Evolutionary conservation across 2,113 vertebrate species (phyloP).

Genomic region (Corythoichthys haematopterus): DNA sequence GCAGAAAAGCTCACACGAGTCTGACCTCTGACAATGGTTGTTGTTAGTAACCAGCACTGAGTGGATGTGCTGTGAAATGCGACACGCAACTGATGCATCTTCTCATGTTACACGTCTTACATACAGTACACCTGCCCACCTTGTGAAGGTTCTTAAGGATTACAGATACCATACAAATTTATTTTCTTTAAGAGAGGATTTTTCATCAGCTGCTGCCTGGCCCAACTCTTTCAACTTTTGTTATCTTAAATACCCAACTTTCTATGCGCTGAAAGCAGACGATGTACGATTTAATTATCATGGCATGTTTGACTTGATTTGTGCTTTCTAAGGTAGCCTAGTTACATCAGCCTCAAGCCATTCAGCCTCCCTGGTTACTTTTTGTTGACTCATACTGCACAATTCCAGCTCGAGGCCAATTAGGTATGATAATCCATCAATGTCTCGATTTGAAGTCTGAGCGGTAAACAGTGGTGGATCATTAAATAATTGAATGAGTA

Average conservation of each 20-base stretch:
- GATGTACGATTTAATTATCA: background rate
- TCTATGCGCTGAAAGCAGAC: background rate
- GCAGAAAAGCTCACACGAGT: conserved; percentile 1
- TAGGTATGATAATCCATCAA: background rate
- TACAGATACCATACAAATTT: background rate
- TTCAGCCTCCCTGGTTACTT: background rate
- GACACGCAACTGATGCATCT: conserved; percentile 3
- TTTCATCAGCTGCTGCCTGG: no score
- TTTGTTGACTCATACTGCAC: background rate
- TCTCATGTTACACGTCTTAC: conserved; percentile 1
- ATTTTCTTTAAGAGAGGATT: no score
- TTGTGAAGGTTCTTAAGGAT: background rate
- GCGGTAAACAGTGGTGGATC: no score
- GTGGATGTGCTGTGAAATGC: background rate
- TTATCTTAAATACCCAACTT: background rate
- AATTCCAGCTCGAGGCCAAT: background rate
- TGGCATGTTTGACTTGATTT: background rate
- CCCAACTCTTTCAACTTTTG: no score
- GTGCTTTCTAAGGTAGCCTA: background rate
- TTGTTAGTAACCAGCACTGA: background rate
- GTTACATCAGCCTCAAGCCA: background rate
- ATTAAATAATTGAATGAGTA: no score
- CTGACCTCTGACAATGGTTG: conserved; percentile 7
- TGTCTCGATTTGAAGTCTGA: background rate
- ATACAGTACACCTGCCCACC: background rate